Evolutionary conservation across 2,113 vertebrate genomes (phyloP).

Genomic region (Vicugna pacos): DNA sequence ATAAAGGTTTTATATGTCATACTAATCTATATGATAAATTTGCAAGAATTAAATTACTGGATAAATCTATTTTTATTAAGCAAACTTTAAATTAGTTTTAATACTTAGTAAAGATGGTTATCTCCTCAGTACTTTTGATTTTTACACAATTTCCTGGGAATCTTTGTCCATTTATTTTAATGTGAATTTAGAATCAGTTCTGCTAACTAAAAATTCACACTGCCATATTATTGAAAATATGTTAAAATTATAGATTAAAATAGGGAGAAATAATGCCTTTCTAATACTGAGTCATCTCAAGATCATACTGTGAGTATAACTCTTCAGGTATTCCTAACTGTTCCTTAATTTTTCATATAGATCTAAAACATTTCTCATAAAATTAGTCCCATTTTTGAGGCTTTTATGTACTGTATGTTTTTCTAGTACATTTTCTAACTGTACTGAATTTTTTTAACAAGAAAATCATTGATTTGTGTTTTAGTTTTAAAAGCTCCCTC

Average conservation of each 20-base stretch:
- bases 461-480: neutral
- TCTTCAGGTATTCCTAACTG: neutral
- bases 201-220: neutral
- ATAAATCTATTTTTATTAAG: constrained; percentile 51
- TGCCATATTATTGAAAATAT: neutral
- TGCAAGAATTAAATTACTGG: neutral
- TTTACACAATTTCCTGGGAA: neutral
- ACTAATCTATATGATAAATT: constrained; percentile 65
- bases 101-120: neutral
- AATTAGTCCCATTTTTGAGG: neutral
- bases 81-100: constrained; percentile 63
- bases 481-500: neutral
- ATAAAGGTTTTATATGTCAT: neutral
- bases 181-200: neutral
- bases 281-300: neutral
- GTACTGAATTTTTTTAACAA: neutral
- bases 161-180: neutral
- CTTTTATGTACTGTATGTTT: neutral
- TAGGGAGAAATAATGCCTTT: neutral
- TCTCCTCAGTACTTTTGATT: neutral
- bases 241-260: constrained; percentile 40
- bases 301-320: neutral
- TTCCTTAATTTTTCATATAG: neutral
- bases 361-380: neutral
- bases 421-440: neutral